A percentile compares a stretch with the other conserved stretches of the same genome.
Evolutionary conservation across 35 echinoderm and acorn worm genomes (phyloP).

Genomic region (Patiria miniata): DNA sequence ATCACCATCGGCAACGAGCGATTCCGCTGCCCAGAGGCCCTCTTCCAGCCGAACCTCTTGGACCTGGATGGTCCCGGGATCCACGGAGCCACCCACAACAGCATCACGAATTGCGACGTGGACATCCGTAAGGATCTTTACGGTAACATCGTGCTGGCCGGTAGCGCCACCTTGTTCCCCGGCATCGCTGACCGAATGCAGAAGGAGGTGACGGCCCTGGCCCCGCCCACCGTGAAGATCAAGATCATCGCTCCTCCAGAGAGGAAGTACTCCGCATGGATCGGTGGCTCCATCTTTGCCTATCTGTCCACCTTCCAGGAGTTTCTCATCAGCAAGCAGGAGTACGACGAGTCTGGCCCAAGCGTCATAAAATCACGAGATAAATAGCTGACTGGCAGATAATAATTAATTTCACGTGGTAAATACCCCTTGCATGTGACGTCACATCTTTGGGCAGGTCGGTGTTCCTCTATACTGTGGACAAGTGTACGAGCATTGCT

Average conservation of each 20-base stretch:
- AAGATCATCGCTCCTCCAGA: conserved; percentile 95
- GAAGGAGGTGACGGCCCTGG: conserved; percentile 79
- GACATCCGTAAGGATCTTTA: conserved; percentile 87
- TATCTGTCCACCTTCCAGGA: conserved; percentile 94
- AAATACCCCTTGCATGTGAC: too few relatives aligned
- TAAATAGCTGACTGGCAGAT: too few relatives aligned
- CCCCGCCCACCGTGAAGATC: conserved; percentile 91
- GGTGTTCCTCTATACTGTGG: too few relatives aligned
- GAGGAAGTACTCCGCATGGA: conserved; percentile 93
- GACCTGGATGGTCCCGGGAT: conserved; percentile 58
- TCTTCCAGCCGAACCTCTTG: conserved; percentile 76
- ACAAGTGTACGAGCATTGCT: too few relatives aligned
- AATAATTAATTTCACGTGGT: too few relatives aligned
- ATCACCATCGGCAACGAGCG: conserved; percentile 94
- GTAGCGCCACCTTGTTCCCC: conserved; percentile 88
- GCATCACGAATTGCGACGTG: conserved; percentile 84
- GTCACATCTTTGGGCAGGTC: too few relatives aligned
- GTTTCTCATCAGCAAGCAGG: conserved; percentile 89
- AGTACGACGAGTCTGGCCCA: conserved; percentile 93
- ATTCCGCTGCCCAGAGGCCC: conserved; percentile 74
- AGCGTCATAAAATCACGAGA: conserved; percentile 51
- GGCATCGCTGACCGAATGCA: conserved; percentile 93
- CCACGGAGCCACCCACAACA: conserved; percentile 84
- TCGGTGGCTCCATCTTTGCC: conserved; percentile 90
- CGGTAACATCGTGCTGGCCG: conserved; percentile 80